Evolutionary conservation across 2,113 vertebrate species (phyloP), one percentile per base, ranked within the genome.

Genomic region (Sphaerodactylus townsendi): DNA sequence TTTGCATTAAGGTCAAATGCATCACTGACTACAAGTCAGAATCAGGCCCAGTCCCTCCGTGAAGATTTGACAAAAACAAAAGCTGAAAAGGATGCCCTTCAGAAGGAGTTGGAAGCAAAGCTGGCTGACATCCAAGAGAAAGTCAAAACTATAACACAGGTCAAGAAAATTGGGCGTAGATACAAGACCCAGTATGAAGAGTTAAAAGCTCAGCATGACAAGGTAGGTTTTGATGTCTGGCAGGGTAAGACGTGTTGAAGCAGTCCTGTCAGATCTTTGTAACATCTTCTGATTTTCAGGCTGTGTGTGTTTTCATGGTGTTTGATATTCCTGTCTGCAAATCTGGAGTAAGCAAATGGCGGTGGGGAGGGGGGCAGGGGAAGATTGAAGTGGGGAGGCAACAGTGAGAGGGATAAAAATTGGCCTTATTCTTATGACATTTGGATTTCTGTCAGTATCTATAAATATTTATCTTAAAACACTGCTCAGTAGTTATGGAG

Each of bases 101-200:
- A 97, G 90, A 98, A 96, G 79, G 97, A 98, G 1, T 13, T 98
- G 25, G 97, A 98, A 35, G 88, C 91, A 50, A 99, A 97, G 94
- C 95, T 93, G 73, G 90, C 96, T 59, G 98, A 99, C 53, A 96
- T 99, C 81, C 97, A 96, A 90, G 98, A 98, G 79, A 99, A 98
- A 93, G 65, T 94, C 10, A 97, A 96, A 95, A 99, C 98, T 15
- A 98, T 99, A 92, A 98, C 96, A 21, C 99, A 99, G 91, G 98
- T 99, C 83, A 99, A 98, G 95, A 99, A 99, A 95, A 98, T 99
- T 4, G 99, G 98, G 7, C 97, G 98, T 1, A 96, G 98, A 48
- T 99, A 99, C 89, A 99, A 99, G 93, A 98, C 97, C 48, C 98
- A 99, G 1, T 99, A 98, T 81, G 99, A 99, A 90, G 99, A 99